Evolutionary conservation across 2,113 vertebrate species (phyloP).

Genomic region (Eublepharis macularius): DNA sequence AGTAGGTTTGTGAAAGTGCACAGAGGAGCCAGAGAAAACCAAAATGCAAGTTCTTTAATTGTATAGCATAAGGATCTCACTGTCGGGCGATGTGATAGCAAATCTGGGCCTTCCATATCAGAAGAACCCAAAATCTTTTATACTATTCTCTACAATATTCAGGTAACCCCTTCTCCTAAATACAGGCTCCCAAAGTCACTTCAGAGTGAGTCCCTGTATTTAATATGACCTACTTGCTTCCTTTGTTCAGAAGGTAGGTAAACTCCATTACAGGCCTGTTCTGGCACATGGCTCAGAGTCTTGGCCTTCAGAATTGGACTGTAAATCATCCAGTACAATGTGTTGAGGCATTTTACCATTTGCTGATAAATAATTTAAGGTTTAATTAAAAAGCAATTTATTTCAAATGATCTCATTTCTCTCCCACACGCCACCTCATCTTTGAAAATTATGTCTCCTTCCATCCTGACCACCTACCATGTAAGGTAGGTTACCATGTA

Average conservation of each 20-base stretch:
- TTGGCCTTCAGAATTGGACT: neutral
- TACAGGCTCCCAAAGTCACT: neutral
- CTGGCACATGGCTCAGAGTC: no score
- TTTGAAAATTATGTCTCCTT: conserved; percentile 3
- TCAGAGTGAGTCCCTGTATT: neutral
- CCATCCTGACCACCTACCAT: neutral
- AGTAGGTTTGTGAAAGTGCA: no score
- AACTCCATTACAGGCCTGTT: neutral
- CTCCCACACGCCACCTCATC: conserved; percentile 29
- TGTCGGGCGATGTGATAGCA: neutral
- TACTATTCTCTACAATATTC: neutral
- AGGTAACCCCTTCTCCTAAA: neutral
- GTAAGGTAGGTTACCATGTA: no score
- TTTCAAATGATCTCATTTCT: conserved; percentile 28
- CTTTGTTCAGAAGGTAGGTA: neutral
- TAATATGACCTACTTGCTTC: neutral
- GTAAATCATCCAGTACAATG: neutral
- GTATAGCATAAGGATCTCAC: neutral
- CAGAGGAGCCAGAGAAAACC: no score
- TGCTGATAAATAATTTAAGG: conserved; percentile 36
- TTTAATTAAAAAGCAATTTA: conserved; percentile 13
- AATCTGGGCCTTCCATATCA: no score
- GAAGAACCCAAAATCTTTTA: neutral
- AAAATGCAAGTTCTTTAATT: no score
- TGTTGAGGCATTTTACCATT: neutral